Conservation (phyloP, 2,797 vertebrate genomes). For the Limosa lapponica region DNA sequence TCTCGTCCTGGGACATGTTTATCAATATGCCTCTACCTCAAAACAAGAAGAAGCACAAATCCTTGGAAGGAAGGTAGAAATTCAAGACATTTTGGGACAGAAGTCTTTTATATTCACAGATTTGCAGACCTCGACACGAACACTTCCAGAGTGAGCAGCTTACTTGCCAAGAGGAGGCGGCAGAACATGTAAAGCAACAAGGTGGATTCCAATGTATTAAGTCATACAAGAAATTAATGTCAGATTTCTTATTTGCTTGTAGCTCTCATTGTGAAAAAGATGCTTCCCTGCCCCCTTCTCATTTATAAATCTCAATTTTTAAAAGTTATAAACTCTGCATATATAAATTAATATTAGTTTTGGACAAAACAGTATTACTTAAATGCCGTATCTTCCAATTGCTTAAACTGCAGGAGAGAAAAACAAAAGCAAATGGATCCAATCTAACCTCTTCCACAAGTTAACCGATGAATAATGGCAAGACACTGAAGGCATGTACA, state of each 20-base stretch:
- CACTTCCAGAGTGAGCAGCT: neutral
- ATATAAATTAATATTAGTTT: neutral
- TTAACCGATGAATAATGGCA: neutral
- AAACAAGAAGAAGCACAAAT: neutral
- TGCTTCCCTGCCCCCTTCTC: neutral
- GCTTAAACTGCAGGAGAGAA: neutral
- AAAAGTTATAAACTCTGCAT: neutral
- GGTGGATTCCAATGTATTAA: neutral
- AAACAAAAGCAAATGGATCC: neutral
- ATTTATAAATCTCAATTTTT: neutral
- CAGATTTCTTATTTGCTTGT: neutral
- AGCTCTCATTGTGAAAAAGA: neutral
- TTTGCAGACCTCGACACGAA: neutral
- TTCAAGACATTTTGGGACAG: neutral
- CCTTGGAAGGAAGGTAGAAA: neutral
- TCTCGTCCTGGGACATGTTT: neutral
- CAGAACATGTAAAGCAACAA: neutral
- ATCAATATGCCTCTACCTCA: neutral
- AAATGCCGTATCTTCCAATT: fast-evolving
- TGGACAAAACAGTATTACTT: neutral
- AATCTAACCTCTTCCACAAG: neutral
- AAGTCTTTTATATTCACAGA: neutral
- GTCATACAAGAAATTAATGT: neutral
- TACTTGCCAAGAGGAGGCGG: neutral
- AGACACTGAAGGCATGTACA: neutral